These are phyloP conservation scores for Stylophora pistillata DNA, from an alignment of 64 coral and sea anemone genomes.

Conservation along the genomic window DNA sequence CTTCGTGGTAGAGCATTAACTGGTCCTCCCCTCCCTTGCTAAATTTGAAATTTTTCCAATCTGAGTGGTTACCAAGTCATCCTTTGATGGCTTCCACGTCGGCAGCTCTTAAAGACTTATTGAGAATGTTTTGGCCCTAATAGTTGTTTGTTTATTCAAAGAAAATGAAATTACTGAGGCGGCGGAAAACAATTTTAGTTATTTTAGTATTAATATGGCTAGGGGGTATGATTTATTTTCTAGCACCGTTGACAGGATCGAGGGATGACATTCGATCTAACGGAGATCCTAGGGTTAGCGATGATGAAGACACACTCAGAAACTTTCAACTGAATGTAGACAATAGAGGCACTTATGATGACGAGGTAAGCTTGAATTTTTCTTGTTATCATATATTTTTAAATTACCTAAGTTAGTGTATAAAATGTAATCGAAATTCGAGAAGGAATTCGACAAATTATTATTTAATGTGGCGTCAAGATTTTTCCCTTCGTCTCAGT, in stretches of 20 bases:
- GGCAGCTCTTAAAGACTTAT: constrained; percentile 21
- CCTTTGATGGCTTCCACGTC: constrained; percentile 63
- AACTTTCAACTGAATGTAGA: neutral
- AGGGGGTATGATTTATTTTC: constrained; percentile 83
- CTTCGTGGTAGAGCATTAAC: too few species aligned
- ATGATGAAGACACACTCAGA: neutral
- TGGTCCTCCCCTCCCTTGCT: neutral
- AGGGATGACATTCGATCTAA: constrained; percentile 26
- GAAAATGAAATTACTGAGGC: constrained; percentile 80
- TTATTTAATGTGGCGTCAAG: too few species aligned
- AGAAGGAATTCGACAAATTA: too few species aligned
- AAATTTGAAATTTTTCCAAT: neutral
- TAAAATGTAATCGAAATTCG: too few species aligned
- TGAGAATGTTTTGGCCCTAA: constrained; percentile 17
- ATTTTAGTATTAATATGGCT: constrained; percentile 82
- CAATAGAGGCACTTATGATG: constrained; percentile 29
- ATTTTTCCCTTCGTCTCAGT: too few species aligned
- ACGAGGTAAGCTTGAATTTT: constrained; percentile 9
- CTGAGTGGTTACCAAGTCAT: constrained; percentile 40
- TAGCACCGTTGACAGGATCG: constrained; percentile 39
- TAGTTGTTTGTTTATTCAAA: constrained; percentile 47
- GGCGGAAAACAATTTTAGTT: constrained; percentile 81
- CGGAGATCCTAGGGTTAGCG: neutral
- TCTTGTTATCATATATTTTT: neutral
- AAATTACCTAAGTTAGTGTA: neutral